phyloP scores from a whole-genome alignment of 2,888 invertebrate genomes.

The Pantelozetes paolii region DNA sequence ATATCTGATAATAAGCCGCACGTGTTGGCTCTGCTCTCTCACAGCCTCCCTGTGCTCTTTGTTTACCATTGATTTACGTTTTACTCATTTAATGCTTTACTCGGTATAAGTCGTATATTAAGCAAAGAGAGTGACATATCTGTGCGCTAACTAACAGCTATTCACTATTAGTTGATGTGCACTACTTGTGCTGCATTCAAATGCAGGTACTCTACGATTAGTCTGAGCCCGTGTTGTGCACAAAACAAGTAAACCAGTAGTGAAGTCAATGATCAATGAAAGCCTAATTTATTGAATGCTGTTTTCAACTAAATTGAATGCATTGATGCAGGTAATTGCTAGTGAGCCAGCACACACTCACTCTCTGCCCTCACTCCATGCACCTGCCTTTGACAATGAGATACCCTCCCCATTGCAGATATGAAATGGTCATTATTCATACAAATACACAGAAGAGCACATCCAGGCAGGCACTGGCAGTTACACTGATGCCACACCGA shows the following conservation, averaged over 20 bases:
- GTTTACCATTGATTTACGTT: constrained; percentile 32
- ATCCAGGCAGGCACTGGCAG: neutral
- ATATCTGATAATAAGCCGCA: constrained; percentile 28
- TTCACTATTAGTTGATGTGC: constrained; percentile 24
- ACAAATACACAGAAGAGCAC: constrained; percentile 10
- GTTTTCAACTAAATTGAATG: constrained; percentile 18
- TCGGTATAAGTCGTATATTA: constrained; percentile 4
- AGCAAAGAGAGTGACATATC: constrained; percentile 9
- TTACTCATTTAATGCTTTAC: constrained; percentile 19
- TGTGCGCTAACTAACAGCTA: constrained; percentile 25
- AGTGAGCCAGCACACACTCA: neutral
- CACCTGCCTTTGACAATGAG: constrained; percentile 37
- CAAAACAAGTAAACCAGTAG: constrained; percentile 9
- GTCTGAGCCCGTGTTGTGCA: neutral
- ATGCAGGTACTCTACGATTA: constrained; percentile 28
- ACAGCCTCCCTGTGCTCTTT: constrained; percentile 5
- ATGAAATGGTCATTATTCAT: constrained; percentile 33
- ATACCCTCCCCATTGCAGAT: constrained; percentile 32
- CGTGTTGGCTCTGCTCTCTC: neutral
- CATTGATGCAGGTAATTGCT: constrained; percentile 37
- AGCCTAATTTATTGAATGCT: constrained; percentile 29
- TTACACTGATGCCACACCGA: neutral
- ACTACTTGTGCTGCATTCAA: constrained; percentile 32
- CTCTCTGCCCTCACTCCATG: neutral
- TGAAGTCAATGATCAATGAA: constrained; percentile 33